Conservation (phyloP, 2,113 vertebrate species). For the Hemiscyllium ocellatum region DNA sequence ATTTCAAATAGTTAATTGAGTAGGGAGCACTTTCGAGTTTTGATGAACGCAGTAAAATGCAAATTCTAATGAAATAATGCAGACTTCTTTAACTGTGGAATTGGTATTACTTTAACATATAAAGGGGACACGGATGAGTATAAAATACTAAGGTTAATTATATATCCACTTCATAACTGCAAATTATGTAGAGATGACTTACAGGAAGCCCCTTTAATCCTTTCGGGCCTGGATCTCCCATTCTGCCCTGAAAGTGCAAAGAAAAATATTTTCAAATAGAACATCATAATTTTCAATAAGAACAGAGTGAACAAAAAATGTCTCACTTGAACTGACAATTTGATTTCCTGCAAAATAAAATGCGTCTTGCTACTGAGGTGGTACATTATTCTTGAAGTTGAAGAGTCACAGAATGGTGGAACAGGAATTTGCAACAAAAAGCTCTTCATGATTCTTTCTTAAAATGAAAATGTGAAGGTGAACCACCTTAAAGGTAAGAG, state of each 20-base stretch:
- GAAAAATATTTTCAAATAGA: not conserved
- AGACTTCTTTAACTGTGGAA: not conserved
- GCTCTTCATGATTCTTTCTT: not conserved
- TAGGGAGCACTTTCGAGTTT: not conserved
- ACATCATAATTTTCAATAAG: not conserved
- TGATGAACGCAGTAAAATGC: not conserved
- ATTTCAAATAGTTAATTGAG: not conserved
- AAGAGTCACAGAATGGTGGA: not conserved
- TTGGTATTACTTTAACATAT: not conserved
- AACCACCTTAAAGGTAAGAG: not conserved
- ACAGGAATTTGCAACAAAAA: not conserved
- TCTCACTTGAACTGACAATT: not conserved
- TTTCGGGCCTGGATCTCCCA: conserved; percentile 62
- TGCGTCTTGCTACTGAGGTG: not conserved
- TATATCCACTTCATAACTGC: not conserved
- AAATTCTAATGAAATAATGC: not conserved
- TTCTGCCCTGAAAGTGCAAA: conserved; percentile 59
- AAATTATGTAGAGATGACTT: conserved; percentile 46
- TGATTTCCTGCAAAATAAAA: conserved; percentile 20
- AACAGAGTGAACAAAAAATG: not conserved
- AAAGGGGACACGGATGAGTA: not conserved
- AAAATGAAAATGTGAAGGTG: not conserved
- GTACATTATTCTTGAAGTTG: not conserved
- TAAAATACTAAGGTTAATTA: not conserved
- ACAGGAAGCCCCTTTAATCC: conserved; percentile 67